Base-by-base conservation (phyloP, 2,113 vertebrate species). In the Asarcornis scutulata region DNA sequence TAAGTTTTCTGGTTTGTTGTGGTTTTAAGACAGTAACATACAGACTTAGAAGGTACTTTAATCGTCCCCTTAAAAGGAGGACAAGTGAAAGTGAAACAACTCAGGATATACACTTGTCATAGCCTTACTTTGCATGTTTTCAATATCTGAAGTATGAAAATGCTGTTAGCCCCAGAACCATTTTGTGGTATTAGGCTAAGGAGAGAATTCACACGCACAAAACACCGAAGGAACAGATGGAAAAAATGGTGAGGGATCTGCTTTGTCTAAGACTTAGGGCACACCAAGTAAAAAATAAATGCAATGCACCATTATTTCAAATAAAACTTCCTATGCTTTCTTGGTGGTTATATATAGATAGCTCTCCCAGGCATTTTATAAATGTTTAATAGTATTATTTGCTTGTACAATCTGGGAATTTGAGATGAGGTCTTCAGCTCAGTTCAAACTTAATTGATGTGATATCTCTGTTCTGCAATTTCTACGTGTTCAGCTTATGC, bases 371-470 rank as follows among this genome's bases (percentile, higher is more conserved):
- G 60, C 27, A 68, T 82, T 85, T 83, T 36, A 87, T 89, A 79
- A 91, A 92, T 89, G 74, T 89, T 93, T 95, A 76, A 66, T 85
- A 66, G 22, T n/a, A 73, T 40, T 83, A 94, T 64, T 79, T 92
- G 66, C 77, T 85, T 69, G 62, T 50, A 79, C 53, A 60, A 84
- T 52, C 42, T 20, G 14, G 67, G 77, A 95, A 95, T 91, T 89
- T 76, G 84, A 91, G 74, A 91, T 36, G 86, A 93, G 40, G 29
- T 73, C 60, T 87, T 85, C 83, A 82, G 69, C 78, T 93, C 71
- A 72, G 42, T 40, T 92, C 64, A 89, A 62, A 56, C 31, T n/a
- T 79, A 89, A 92, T 0, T 79, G 91, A 91, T 34, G 32, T 5
- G 25, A 0, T 74, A 71, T 64, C 68, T 55, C 69, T 78, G 69